Base-by-base conservation (phyloP, 2,113 vertebrate species). In the Reinhardtius hippoglossoides region DNA sequence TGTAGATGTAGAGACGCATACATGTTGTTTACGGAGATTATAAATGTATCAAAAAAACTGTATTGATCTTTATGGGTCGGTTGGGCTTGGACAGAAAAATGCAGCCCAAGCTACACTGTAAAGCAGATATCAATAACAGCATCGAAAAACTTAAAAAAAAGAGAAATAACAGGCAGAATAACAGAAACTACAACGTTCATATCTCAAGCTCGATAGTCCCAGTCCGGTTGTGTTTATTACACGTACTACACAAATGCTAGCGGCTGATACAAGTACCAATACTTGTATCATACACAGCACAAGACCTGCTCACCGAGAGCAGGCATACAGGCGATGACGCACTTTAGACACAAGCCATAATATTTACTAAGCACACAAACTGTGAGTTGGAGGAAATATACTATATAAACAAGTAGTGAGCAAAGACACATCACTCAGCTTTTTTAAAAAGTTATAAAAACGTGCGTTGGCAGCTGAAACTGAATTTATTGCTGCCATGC, bases 351-450 rank as follows among this genome's bases (percentile, higher is more conserved):
- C 26, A 74, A 69, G 52, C 44, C 62, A 74, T 67, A 74, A 62
- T 89, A 81, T 92, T 90, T 88, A 86, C 79, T 15, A 37, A 81
- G 76, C 67, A 81, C 68, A 83, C 71, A 81, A 63, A 64, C 61
- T 68, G 64, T 31, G 66, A 86, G 75, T 60, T 26, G 26, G 42
- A 64, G 66, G 71, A 89, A 81, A 77, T 73, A 56, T 27, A 4
- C 44, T 26, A 26, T 24, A 42, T 76, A 80, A 83, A 83, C 74
- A 87, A 85, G 76, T 68, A 68, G 62, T 76, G 23, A 23, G 74
- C 57, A 70, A 73, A 65, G 35, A 78, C 63, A 65, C 3, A 48
- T 9, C 55, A 23, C 23, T 18, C 48, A 20, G 12, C 3, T 16
- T 26, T n/a, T 0, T 13, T 40, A 78, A 31, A 69, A 60, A 35